Base-by-base conservation (phyloP, 2,797 vertebrate genomes). In the Tolypeutes matacus region DNA sequence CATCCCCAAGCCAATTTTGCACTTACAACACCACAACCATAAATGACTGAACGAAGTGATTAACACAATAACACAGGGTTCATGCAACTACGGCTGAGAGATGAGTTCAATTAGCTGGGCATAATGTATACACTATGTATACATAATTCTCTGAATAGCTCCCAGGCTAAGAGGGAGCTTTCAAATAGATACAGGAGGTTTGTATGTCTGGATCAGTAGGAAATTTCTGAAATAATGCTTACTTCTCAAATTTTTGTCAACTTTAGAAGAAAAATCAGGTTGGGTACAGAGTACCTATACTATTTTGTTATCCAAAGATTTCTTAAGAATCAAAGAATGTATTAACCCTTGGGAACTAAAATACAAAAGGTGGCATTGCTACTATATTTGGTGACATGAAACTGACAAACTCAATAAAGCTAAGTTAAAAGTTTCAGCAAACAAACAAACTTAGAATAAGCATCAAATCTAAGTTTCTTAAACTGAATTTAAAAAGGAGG, bases 11-110 rank as follows among this genome's bases (percentile, higher is more conserved):
- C 39, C 46, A 21, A 23, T 9, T 73, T 13, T 65, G 53, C 85
- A 76, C 65, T 78, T 12, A 39, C 1, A 29, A 72, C 31, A 64
- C 27, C 60, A 95, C 23, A 29, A 96, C 49, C 95, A 96, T 86
- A 60, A 25, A 96, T n/a, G 83, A 90, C 78, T 29, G 42, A 94
- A 94, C 69, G 83, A 95, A 80, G 89, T 34, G 3, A 29, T 73
- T 15, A 58, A 94, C 95, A 96, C 31, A 60, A n/a, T 64, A 78
- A 95, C 91, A 93, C 20, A 46, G 75, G 60, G 81, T 13, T 86
- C 96, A 96, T 93, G 96, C 23, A n/a, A 90, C 86, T 72, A 84
- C 3, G 18, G 91, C 89, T 23, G 53, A 67, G 82, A 95, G 58
- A 80, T 27, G 93, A 86, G 39, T 73, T 53, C 70, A 73, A 36